Evolutionary conservation across 2,113 vertebrate genomes (phyloP).

Genomic region (Macrotus californicus): DNA sequence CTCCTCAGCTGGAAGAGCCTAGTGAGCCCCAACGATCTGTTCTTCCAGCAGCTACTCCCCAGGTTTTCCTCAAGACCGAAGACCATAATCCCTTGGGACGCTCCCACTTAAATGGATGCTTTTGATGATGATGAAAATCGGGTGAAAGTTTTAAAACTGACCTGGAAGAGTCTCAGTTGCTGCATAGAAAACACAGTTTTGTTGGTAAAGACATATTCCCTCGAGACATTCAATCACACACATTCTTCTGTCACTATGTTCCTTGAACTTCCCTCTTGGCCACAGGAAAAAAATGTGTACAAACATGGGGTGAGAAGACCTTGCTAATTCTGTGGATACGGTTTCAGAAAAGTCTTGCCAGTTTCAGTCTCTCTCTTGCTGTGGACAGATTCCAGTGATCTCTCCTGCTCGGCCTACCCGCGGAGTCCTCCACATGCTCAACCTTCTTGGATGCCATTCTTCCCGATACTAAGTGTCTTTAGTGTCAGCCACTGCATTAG

Average conservation of each 20-base stretch:
- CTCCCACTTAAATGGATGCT: not conserved
- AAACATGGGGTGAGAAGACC: not conserved
- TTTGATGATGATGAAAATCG: not conserved
- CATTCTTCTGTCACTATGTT: not conserved
- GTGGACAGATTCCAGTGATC: not conserved
- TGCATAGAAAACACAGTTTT: not conserved
- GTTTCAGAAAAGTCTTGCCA: slow-evolving; percentile 27
- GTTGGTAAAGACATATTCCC: not conserved
- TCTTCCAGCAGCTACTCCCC: not conserved
- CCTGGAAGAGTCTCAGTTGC: not conserved
- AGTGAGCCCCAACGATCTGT: not conserved
- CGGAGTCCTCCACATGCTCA: not conserved
- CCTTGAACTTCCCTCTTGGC: not conserved
- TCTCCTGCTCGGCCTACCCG: not conserved
- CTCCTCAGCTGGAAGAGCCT: not conserved
- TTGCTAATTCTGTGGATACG: not conserved
- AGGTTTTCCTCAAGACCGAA: not conserved
- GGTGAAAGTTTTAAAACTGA: not conserved
- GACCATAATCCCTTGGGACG: not conserved
- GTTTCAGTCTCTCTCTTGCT: not conserved
- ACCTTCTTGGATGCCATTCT: not conserved
- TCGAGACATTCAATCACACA: not conserved
- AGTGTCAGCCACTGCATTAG: not conserved
- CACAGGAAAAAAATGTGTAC: not conserved
- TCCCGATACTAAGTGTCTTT: not conserved